These are phyloP conservation scores for Holothuria glaberrima DNA, from an alignment of 35 echinoderm and acorn worm species.

Conservation along the genomic window DNA sequence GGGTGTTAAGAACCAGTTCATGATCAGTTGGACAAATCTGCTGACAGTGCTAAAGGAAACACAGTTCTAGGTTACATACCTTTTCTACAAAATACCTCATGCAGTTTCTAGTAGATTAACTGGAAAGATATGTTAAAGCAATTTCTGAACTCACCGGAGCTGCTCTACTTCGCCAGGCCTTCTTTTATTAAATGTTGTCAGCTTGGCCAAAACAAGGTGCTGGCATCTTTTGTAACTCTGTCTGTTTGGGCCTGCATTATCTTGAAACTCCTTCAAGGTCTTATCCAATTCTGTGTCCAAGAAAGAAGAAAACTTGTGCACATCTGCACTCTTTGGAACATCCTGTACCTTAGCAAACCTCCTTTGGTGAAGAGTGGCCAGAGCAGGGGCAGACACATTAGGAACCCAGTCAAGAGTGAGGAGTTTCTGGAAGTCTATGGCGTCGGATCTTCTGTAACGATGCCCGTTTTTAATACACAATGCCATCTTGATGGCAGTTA, in stretches of 20 bases:
- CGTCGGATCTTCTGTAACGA: background rate
- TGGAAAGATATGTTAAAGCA: too few species aligned
- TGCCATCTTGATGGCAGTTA: background rate
- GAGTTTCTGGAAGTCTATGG: background rate
- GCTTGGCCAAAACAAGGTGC: background rate
- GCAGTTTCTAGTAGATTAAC: too few species aligned
- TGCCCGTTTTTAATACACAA: background rate
- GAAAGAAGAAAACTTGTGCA: too few species aligned
- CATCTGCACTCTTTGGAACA: background rate
- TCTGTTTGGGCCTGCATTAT: background rate
- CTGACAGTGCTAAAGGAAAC: too few species aligned
- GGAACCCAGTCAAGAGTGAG: background rate
- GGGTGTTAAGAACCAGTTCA: too few species aligned
- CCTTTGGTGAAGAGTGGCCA: background rate
- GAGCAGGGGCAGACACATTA: background rate
- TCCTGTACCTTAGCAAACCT: background rate
- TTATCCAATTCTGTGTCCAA: background rate
- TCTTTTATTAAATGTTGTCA: background rate
- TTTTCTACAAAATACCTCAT: too few species aligned
- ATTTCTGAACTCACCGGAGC: slow-evolving; percentile 14
- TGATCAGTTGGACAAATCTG: too few species aligned
- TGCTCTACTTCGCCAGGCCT: background rate
- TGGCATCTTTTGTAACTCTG: slow-evolving; percentile 13
- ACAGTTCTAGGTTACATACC: too few species aligned
- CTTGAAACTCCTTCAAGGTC: background rate